phyloP scores from a whole-genome alignment of 2,888 invertebrate species.

The Zygaena filipendulae region DNA sequence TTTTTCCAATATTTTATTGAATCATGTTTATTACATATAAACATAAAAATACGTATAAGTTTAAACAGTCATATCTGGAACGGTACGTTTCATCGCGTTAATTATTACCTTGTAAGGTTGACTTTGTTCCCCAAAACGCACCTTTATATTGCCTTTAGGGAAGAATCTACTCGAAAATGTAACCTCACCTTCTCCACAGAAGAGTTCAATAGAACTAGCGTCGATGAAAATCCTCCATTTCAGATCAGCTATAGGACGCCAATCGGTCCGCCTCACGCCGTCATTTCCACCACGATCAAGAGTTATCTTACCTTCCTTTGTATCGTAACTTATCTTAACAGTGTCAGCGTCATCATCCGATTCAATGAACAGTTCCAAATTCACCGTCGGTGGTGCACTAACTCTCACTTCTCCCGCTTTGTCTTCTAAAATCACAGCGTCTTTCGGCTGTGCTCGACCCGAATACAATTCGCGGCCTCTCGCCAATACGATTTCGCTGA shows the following conservation, averaged over 20 bases:
- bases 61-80: too few species aligned
- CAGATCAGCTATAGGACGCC: slow-evolving; percentile 27
- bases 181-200: slow-evolving; percentile 36
- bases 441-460: slow-evolving; percentile 20
- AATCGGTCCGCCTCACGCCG: slow-evolving; percentile 33
- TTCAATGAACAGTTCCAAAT: slow-evolving; percentile 31
- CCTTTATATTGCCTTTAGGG: slow-evolving; percentile 21
- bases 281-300: slow-evolving; percentile 42
- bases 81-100: slow-evolving; percentile 24
- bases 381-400: slow-evolving; percentile 14
- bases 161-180: slow-evolving; percentile 43
- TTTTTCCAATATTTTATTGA: too few species aligned
- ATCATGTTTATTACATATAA: slow-evolving; percentile 19
- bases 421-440: slow-evolving; percentile 20
- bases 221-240: slow-evolving; percentile 32
- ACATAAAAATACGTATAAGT: too few species aligned
- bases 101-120: slow-evolving; percentile 20
- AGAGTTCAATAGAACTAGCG: slow-evolving; percentile 40
- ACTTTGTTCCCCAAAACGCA: slow-evolving; percentile 21
- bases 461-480: slow-evolving; percentile 20
- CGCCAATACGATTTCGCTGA: slow-evolving; percentile 22
- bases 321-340: slow-evolving; percentile 32
- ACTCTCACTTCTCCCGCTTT: slow-evolving; percentile 37
- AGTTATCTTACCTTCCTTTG: slow-evolving; percentile 22
- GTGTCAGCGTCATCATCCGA: slow-evolving; percentile 18